A percentile compares a stretch with the other conserved stretches of the same genome.
phyloP scores from a whole-genome alignment of 2,888 invertebrate species.

The Salticus scenicus region DNA sequence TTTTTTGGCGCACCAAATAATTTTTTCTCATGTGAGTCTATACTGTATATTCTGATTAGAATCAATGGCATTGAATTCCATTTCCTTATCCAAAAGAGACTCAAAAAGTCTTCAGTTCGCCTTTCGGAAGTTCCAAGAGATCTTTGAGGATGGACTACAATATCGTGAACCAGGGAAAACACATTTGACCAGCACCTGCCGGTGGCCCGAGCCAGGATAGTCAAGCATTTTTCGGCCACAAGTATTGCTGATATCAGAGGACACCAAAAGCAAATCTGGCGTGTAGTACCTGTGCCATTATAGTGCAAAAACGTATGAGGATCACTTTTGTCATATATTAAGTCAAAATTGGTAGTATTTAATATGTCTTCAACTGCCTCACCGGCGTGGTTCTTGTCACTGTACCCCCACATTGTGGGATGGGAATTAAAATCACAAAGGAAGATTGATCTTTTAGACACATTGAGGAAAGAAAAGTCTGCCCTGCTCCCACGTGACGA shows the following conservation, averaged over 20 bases:
- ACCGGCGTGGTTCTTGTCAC: neutral
- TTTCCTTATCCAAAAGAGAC: no score
- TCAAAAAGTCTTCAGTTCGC: no score
- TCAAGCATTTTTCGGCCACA: slow-evolving; percentile 8
- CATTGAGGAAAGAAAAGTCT: neutral
- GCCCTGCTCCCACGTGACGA: neutral
- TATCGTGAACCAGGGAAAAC: no score
- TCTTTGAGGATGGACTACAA: no score
- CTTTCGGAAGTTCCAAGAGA: no score
- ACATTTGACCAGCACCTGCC: no score
- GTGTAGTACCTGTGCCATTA: slow-evolving; percentile 23
- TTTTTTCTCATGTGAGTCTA: no score
- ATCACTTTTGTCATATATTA: slow-evolving; percentile 8
- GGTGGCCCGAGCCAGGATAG: neutral
- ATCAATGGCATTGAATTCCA: no score
- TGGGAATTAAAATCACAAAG: neutral
- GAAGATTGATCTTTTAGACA: neutral
- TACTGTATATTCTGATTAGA: no score
- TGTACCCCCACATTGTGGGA: neutral
- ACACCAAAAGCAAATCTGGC: slow-evolving; percentile 2
- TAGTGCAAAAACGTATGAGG: slow-evolving; percentile 19
- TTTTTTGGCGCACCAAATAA: no score
- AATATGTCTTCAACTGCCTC: neutral
- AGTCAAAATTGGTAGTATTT: slow-evolving; percentile 11
- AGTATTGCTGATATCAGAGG: neutral